phyloP scores from a whole-genome alignment of 2,797 vertebrate genomes.

The Acrocephalus scirpaceus region DNA sequence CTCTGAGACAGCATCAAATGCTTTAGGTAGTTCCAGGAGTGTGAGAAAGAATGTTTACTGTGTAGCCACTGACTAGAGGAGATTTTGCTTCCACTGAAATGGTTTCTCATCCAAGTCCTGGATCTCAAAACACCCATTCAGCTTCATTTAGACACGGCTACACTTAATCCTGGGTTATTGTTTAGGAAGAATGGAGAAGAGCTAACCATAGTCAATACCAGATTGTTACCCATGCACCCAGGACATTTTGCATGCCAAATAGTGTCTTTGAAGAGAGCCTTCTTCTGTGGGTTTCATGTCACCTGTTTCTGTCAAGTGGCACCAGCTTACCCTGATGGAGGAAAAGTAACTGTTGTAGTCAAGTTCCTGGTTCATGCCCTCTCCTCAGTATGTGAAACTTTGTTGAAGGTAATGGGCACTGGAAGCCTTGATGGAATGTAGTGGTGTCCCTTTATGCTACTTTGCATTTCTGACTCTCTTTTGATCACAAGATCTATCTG shows the following conservation, averaged over 20 bases:
- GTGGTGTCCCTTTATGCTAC: not conserved
- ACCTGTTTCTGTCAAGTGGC: not conserved
- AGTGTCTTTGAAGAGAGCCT: not conserved
- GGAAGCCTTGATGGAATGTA: not conserved
- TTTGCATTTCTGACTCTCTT: not conserved
- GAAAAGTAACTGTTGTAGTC: not conserved
- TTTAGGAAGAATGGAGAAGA: not conserved
- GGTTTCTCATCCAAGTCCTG: not conserved
- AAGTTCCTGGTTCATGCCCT: not conserved
- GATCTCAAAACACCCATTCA: not conserved
- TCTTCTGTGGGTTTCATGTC: not conserved
- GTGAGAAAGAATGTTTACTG: not conserved
- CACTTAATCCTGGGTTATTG: not conserved
- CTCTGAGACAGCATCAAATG: not conserved
- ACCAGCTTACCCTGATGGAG: not conserved
- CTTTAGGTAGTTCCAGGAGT: not conserved
- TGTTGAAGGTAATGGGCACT: not conserved
- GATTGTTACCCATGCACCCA: not conserved
- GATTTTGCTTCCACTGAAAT: not conserved
- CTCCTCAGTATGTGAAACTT: not conserved
- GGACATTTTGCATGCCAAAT: not conserved
- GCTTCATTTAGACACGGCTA: not conserved
- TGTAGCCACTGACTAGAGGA: not conserved
- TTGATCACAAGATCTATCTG: not conserved
- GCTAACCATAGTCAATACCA: not conserved